These are phyloP conservation scores for Ceyx erithaca DNA, from an alignment of 2,797 vertebrate genomes.

Conservation along the genomic window DNA sequence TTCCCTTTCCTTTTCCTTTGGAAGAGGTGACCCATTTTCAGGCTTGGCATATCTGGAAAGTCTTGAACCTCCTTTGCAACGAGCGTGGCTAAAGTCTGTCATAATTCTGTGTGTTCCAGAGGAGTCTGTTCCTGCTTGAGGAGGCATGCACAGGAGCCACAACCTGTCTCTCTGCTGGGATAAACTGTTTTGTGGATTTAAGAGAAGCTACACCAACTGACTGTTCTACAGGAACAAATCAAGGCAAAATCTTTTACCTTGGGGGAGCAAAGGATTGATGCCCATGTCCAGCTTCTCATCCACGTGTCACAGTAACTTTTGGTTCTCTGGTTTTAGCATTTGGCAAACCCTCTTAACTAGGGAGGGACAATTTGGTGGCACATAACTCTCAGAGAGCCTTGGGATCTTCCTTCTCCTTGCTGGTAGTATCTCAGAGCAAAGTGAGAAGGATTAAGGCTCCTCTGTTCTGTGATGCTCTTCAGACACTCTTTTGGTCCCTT, in stretches of 20 bases:
- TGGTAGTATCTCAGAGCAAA: not conserved
- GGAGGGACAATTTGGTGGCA: not conserved
- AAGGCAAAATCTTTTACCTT: not conserved
- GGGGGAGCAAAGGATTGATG: not conserved
- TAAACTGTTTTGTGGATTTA: not conserved
- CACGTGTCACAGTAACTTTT: not conserved
- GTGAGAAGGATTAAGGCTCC: not conserved
- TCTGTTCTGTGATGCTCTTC: not conserved
- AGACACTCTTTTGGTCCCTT: not conserved
- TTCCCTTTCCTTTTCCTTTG: not conserved
- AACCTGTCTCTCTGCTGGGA: not conserved
- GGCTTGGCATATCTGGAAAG: not conserved
- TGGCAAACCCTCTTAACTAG: not conserved
- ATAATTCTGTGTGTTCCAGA: rapidly evolving
- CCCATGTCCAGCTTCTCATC: no score
- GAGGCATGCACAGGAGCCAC: rapidly evolving
- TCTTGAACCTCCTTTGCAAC: not conserved
- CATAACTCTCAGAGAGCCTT: not conserved
- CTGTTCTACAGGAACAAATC: not conserved
- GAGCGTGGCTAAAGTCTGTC: not conserved
- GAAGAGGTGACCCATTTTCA: rapidly evolving
- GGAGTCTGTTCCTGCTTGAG: rapidly evolving
- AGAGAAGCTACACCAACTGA: not conserved
- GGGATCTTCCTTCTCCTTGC: not conserved
- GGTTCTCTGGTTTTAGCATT: not conserved